Evolutionary conservation across 2,888 invertebrate genomes (phyloP), one percentile per base, ranked within the genome.

Genomic region (Polietes domitor): DNA sequence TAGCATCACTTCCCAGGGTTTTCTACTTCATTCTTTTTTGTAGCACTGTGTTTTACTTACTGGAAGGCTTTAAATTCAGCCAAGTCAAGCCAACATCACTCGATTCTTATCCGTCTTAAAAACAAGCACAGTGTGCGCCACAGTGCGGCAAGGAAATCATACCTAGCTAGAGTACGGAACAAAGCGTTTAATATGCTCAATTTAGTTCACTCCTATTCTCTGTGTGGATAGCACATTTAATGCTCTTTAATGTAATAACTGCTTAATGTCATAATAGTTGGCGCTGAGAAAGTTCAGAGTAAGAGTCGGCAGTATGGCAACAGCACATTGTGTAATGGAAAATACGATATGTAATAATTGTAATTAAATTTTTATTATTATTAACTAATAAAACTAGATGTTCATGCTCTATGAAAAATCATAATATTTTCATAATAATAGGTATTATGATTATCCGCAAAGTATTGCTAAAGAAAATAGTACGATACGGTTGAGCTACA

Each of bases 241-340:
- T 43, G 47, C 17, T 50, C 28, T 61, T 58, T 55, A 65, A 63
- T 43, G 37, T 47, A 47, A 28, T 47, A 28, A 70, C n/a, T 15
- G 24, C 50, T 37, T 68, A 71, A 71, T 80, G 50, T 28, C 82
- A 68, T 73, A 79, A 82, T 73, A 82, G 47, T 58, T 43, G 19
- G 24, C 17, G 72, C 0, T 21, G 70, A 28, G 74, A 78, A 72
- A 82, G 53, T 75, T 78, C 61, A 78, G 70, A 78, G 63, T 41
- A 61, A 55, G 53, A 28, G 15, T 7, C 6, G n/a, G 47, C n/a
- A n/a, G 4, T n/a, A 47, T n/a, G n/a, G 47, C 15, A n/a, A n/a
- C n/a, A n/a, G n/a, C n/a, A n/a, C n/a, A n/a, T n/a, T n/a, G n/a
- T 12, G 58, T 7, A 43, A 15, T 58, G 15, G 24, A 32, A 71